These are phyloP conservation scores for Rhinoraja longicauda DNA, from an alignment of 2,797 vertebrate genomes.

Conservation along the genomic window DNA sequence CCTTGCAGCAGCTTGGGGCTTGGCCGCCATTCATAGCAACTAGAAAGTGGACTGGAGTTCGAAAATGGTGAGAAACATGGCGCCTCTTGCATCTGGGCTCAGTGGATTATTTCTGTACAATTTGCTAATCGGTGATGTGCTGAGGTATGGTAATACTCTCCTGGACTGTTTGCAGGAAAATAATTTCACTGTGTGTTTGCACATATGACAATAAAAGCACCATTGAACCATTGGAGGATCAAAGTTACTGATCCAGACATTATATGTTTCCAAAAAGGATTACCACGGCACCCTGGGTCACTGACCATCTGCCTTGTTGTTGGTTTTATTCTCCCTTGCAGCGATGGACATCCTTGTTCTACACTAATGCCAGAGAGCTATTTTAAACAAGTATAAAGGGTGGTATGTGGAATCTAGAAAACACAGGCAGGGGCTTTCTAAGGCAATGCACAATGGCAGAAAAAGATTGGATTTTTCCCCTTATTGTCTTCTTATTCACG, in stretches of 20 bases:
- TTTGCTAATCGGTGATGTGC: too few species aligned
- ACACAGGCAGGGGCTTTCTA: background rate
- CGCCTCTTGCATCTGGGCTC: too few species aligned
- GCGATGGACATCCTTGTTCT: background rate
- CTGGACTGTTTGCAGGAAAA: too few species aligned
- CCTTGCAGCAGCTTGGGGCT: too few species aligned
- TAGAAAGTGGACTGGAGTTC: too few species aligned
- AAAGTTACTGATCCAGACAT: background rate
- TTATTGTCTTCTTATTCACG: background rate
- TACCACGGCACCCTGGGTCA: background rate
- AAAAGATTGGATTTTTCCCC: background rate
- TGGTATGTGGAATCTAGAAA: background rate
- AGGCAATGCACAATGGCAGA: background rate
- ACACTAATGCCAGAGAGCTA: background rate
- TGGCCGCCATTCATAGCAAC: too few species aligned
- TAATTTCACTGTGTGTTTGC: too few species aligned
- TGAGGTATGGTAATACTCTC: too few species aligned
- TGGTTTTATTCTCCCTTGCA: background rate
- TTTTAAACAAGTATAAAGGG: background rate
- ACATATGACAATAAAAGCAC: too few species aligned
- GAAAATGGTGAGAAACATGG: too few species aligned
- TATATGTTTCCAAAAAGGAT: background rate
- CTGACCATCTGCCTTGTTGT: background rate
- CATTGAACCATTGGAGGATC: background rate
- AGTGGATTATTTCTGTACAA: too few species aligned